Evolutionary conservation across 2,113 vertebrate species (phyloP), one percentile per base, ranked within the genome.

Genomic region (Murina feae): DNA sequence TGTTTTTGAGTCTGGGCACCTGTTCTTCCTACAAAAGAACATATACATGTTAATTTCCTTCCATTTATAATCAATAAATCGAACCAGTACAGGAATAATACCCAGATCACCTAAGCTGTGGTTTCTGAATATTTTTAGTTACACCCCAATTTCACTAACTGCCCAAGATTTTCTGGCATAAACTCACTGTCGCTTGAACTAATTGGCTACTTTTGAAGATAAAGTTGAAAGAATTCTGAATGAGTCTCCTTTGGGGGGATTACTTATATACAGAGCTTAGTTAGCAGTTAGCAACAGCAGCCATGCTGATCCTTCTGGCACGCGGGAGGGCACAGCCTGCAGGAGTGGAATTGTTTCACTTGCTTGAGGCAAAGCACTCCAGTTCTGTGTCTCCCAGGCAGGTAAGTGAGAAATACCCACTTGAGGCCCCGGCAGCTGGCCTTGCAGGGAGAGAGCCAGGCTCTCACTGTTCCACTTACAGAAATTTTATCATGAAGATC

Each of bases 351-450:
- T 2, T 0, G 1, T 53, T 30, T 79, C 63, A 28, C 80, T 53
- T 39, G 66, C 83, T 68, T 79, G 47, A 6, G 14, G 76, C 16
- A 89, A 69, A 85, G 68, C 25, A 47, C 53, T 17, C 37, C 60
- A 11, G 4, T 2, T 42, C n/a, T 21, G 18, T 68, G 69, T 37
- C 23, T 5, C 20, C 21, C 6, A 2, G 28, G 23, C 9, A 53
- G 17, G 68, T 28, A 69, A 1, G 18, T 0, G 4, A 47, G 63
- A 4, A 11, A 6, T 9, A 1, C 42, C 51, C 3, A 1, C 17
- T 25, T 18, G 1, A 1, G 32, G 68, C 20, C 18, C 63, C 21
- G 47, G 9, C 14, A 28, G 25, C 17, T 1, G 2, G n/a, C n/a
- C n/a, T n/a, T n/a, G n/a, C n/a, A n/a, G n/a, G n/a, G n/a, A n/a